Base-by-base conservation (phyloP, 2,797 vertebrate species). In the Steatocranus sp. region DNA sequence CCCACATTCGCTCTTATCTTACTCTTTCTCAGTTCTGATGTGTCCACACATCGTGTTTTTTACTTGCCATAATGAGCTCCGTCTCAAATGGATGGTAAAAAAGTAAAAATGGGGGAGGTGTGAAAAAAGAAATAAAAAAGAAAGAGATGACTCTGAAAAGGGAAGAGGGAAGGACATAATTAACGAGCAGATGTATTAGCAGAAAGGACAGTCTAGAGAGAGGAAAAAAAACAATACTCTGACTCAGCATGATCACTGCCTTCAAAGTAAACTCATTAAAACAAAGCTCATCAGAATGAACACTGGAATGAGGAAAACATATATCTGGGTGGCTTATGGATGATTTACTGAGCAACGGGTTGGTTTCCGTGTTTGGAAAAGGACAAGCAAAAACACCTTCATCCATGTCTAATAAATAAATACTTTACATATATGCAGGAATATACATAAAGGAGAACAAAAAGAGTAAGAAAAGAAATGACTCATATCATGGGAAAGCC, bases 171-270 rank as follows among this genome's bases (percentile, higher is more conserved):
- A 79, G 23, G 48, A 63, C 11, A 38, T 61, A 73, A 82, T 87
- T 79, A 46, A 86, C 36, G 75, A 85, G 61, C 74, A 84, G 82
- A 89, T 50, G 68, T 80, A 83, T 90, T 80, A 79, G 83, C 4
- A 15, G 53, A 85, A 80, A 86, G 30, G 23, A 70, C 41, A 30
- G 66, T 46, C 23, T 70, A 30, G 27, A 68, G 11, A 70, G 2
- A 38, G 8, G 43, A 3, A 48, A 38, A 50, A 78, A 82, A 84
- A 84, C 34, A 75, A 30, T 53, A 51, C 48, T 75, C 54, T 9
- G 66, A 84, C 41, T 87, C 88, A 87, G 79, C 58, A 46, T 79
- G 73, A 87, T 86, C 84, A 43, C 30, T 74, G 20, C 56, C 75
- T 73, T 85, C 18, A 8, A 53, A 74, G 73, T 11, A 73, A 30